Percentiles rank a stretch among this genome's conserved stretches.
Conservation (phyloP, 2,113 vertebrate genomes). For the Lanius ludovicianus region DNA sequence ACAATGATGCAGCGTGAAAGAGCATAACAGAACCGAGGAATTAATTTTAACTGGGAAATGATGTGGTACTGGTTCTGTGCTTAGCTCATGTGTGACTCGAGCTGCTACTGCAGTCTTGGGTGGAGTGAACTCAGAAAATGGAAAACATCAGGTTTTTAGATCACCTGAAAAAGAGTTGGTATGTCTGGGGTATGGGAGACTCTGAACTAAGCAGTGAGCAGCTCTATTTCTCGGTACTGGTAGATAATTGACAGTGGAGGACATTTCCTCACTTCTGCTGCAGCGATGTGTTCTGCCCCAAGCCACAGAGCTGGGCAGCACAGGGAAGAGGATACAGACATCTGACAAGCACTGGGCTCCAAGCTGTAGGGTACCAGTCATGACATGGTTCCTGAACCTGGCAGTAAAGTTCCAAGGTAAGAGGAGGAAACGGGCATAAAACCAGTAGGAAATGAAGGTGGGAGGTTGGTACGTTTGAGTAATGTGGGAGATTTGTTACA, state of each 20-base stretch:
- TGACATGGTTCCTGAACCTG: not conserved
- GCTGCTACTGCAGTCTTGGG: not conserved
- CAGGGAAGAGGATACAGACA: not conserved
- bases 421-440: not conserved
- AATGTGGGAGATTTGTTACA: not conserved
- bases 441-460: not conserved
- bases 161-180: not conserved
- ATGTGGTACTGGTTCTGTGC: not conserved
- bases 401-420: not conserved
- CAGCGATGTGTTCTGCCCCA: not conserved
- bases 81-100: not conserved
- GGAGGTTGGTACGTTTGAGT: not conserved
- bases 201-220: not conserved
- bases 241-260: not conserved
- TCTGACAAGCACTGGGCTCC: not conserved
- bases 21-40: not conserved
- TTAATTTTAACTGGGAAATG: not conserved
- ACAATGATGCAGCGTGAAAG: not conserved
- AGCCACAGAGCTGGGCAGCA: not conserved
- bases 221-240: not conserved
- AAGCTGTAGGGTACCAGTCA: not conserved
- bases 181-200: not conserved
- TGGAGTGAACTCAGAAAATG: not conserved
- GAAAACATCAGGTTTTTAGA: not conserved
- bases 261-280: not conserved